These are phyloP conservation scores for Cladorhizidae sp. DNA, from an alignment of 37 sponge, comb jelly and placozoan species.

Conservation along the genomic window DNA sequence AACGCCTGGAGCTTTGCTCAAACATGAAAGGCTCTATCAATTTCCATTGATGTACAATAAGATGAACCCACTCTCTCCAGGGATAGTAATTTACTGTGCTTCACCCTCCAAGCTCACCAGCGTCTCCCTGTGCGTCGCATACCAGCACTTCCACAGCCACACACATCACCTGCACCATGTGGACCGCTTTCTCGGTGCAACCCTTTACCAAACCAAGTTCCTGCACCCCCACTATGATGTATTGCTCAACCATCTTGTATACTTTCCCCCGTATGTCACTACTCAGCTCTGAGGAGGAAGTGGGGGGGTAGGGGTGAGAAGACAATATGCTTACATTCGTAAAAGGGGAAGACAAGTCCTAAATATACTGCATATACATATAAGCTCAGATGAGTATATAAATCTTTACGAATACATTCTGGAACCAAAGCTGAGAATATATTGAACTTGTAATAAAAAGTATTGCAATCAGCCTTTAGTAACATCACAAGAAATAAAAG, in stretches of 20 bases:
- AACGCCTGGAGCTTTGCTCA: too few species aligned
- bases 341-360: too few species aligned
- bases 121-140: constrained; percentile 22
- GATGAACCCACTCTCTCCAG: too few species aligned
- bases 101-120: neutral
- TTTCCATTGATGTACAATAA: too few species aligned
- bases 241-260: constrained; percentile 18
- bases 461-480: neutral
- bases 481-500: neutral
- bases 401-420: too few species aligned
- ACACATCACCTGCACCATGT: constrained; percentile 36
- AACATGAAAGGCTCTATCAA: too few species aligned
- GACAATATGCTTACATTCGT: too few species aligned
- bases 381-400: too few species aligned
- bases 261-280: neutral
- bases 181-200: constrained; percentile 27
- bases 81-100: neutral
- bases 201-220: neutral
- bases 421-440: too few species aligned
- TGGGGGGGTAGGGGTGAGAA: too few species aligned
- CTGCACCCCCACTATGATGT: constrained; percentile 18
- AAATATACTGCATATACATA: too few species aligned
- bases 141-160: constrained; percentile 38
- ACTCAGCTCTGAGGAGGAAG: neutral
- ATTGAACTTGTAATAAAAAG: neutral